Base-by-base conservation (phyloP, 2,888 invertebrate genomes). In the Melitaea athalia region DNA sequence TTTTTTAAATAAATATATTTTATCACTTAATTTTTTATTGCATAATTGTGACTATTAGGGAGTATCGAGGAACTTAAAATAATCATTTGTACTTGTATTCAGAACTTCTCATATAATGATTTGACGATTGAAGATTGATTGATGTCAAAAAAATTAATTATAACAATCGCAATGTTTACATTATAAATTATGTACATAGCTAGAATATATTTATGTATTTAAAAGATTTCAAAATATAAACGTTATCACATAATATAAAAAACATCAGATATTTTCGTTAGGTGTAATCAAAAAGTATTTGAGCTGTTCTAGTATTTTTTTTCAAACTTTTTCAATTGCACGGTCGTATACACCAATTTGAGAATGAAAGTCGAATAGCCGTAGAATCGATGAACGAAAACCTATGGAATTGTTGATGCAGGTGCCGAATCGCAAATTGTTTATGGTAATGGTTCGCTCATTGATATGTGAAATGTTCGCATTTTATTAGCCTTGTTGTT, bases 361-460 rank as follows among this genome's bases (percentile, higher is more conserved):
- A 65, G 45, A 68, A 45, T 55, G 31, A 68, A 59, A 68, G 33
- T 65, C 59, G 49, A 55, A 62, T 68, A 65, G 63, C 55, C 60
- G 59, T 68, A 60, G 53, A 63, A 63, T 50, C 72, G 69, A 75
- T 72, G 69, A 76, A 76, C 78, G 76, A 77, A 79, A 83, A 85
- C 83, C 83, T 84, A 85, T 84, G 81, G 82, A 84, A 84, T 84
- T 81, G 83, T 80, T 78, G 78, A 74, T 80, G 81, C 83, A 81
- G 80, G 80, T 78, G 82, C 81, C 81, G 85, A 85, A 80, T 85
- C 79, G 81, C 79, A 85, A 88, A 88, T 87, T 86, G 85, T 88
- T 88, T 85, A 86, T 87, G 86, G 83, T 85, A 89, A 88, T 87
- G 77, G 77, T 72, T 75, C 68, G 71, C 72, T 76, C 72, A 74